A percentile compares a stretch with the other conserved stretches of the same genome.
Evolutionary conservation across 2,888 invertebrate species (phyloP).

Genomic region (Drosophila kambysellisi): DNA sequence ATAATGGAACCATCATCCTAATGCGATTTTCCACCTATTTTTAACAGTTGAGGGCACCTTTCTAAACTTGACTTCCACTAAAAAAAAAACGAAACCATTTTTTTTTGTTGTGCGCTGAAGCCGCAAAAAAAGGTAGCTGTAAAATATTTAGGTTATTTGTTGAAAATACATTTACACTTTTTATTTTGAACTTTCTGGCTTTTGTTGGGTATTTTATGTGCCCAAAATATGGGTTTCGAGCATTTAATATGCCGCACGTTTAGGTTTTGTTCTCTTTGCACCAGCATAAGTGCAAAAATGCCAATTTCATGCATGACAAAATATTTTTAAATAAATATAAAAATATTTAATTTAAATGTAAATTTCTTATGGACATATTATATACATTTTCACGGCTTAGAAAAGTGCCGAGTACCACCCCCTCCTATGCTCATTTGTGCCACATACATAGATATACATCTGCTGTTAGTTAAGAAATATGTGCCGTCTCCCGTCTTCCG

Average conservation of each 20-base stretch:
- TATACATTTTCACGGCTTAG: conserved; percentile 32
- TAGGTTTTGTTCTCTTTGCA: conserved; percentile 37
- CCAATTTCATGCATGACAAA: conserved; percentile 79
- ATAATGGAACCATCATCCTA: not conserved
- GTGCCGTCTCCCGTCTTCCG: conserved; percentile 10
- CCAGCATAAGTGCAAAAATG: conserved; percentile 61
- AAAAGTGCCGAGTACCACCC: not conserved
- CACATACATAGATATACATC: conserved; percentile 35
- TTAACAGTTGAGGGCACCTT: conserved; percentile 17
- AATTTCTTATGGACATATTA: conserved; percentile 55
- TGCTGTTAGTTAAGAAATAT: conserved; percentile 58
- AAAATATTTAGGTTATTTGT: conserved; percentile 72
- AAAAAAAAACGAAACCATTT: conserved; percentile 53
- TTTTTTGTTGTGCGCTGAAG: conserved; percentile 38
- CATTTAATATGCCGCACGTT: conserved; percentile 41
- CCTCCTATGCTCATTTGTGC: conserved; percentile 20
- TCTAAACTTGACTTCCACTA: conserved; percentile 64
- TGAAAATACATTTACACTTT: conserved; percentile 62
- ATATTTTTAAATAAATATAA: conserved; percentile 72
- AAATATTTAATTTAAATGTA: conserved; percentile 78
- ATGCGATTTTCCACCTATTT: not conserved
- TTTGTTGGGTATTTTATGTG: conserved; percentile 17
- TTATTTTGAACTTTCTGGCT: conserved; percentile 30
- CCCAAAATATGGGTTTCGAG: conserved; percentile 24
- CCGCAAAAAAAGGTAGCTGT: conserved; percentile 62